Conservation (phyloP, 1,140 invertebrate species). For the Drosophila asahinai region DNA sequence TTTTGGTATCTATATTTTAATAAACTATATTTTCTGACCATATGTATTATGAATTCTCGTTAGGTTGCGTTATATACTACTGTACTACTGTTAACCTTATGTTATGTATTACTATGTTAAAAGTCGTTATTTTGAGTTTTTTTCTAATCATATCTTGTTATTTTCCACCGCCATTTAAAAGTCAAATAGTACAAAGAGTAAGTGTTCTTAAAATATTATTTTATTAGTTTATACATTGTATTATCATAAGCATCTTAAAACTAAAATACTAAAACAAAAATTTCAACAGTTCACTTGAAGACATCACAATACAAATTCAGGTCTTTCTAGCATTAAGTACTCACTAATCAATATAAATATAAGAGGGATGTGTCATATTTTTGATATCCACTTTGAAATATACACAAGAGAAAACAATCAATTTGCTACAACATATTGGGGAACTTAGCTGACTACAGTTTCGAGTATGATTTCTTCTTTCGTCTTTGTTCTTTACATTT, state of each 20-base stretch:
- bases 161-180: not conserved
- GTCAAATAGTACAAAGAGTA: slow-evolving; percentile 25
- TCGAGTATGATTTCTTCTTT: slow-evolving; percentile 43
- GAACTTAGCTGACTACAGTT: slow-evolving; percentile 63
- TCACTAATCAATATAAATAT: slow-evolving; percentile 73
- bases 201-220: slow-evolving; percentile 41
- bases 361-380: slow-evolving; percentile 52
- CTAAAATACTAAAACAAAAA: slow-evolving; percentile 72
- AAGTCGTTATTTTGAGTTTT: not conserved
- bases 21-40: slow-evolving; percentile 8
- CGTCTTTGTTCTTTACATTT: slow-evolving; percentile 55
- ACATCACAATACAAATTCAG: slow-evolving; percentile 75
- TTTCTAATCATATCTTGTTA: not conserved
- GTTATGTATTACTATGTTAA: slow-evolving; percentile 6
- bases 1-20: slow-evolving; percentile 23
- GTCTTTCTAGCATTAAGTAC: slow-evolving; percentile 54
- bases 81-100: not conserved
- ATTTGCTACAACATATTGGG: slow-evolving; percentile 52
- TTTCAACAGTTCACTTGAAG: slow-evolving; percentile 81
- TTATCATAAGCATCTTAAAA: slow-evolving; percentile 52
- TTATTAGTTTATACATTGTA: slow-evolving; percentile 55
- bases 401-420: slow-evolving; percentile 73
- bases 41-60: not conserved
- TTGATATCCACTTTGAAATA: slow-evolving; percentile 66
- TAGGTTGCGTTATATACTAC: slow-evolving; percentile 3